Base-by-base conservation (phyloP, 2,113 vertebrate species). In the Pedetes capensis region DNA sequence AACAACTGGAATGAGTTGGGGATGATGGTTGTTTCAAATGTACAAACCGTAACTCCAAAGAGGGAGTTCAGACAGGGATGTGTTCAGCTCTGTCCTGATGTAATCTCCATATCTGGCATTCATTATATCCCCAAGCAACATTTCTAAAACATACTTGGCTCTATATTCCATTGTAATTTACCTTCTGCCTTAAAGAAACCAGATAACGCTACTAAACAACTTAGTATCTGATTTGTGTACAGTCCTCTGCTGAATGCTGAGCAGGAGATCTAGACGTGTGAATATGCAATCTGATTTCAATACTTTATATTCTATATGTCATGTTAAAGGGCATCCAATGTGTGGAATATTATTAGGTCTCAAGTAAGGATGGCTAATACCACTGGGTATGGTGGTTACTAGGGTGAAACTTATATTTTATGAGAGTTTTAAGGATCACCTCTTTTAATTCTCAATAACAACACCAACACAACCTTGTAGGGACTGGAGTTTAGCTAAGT, bases 111-210 rank as follows among this genome's bases (percentile, higher is more conserved):
- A 57, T 17, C 49, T 74, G 22, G 7, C 9, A 96, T 27, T 89
- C 57, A 66, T 11, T 32, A 29, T 72, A 6, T 75, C 5, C 66
- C n/a, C 82, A n/a, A 86, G 25, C 12, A 68, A 32, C 3, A 47
- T 42, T 81, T 92, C 9, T 22, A 72, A 66, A 82, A 89, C 0
- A 39, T 37, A 86, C 18, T 76, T 16, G 5, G 87, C 27, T 78
- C 37, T 14, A 59, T 92, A 71, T 23, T 92, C 57, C 44, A 27
- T 23, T 92, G 37, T 57, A 89, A 92, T 76, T 51, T 61, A 59
- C 1, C 5, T 1, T 80, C 42, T 82, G 14, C 20, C 34, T 89
- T 71, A 75, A 49, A 80, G 17, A 90, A 76, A 90, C 27, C 17
- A 74, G 20, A 27, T 44, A 47, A 17, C 17, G 11, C 51, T 34